Evolutionary conservation across 2,797 vertebrate species (phyloP).

Genomic region (Sciurus carolinensis): DNA sequence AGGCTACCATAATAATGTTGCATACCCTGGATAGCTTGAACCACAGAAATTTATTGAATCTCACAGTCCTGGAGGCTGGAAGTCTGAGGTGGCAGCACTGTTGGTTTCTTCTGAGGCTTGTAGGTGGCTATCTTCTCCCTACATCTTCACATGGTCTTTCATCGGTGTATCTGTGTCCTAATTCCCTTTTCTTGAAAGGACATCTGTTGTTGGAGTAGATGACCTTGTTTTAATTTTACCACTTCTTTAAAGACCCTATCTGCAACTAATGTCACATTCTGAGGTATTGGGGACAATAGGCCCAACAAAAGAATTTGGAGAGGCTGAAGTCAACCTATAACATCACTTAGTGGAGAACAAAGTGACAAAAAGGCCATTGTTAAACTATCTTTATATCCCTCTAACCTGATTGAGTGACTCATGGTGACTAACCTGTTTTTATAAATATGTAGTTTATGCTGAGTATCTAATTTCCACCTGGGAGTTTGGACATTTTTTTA

Average conservation of each 20-base stretch:
- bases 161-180: neutral
- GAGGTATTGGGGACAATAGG: neutral
- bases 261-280: neutral
- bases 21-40: neutral
- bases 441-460: neutral
- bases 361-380: neutral
- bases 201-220: neutral
- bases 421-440: neutral
- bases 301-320: neutral
- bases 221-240: neutral
- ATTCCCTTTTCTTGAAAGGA: neutral
- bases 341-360: neutral
- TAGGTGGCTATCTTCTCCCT: neutral
- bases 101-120: neutral
- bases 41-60: neutral
- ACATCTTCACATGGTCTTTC: neutral
- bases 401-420: neutral
- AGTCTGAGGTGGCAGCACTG: neutral
- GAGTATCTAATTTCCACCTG: neutral
- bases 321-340: neutral
- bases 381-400: neutral
- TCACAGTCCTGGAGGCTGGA: neutral
- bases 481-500: neutral
- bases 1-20: neutral
- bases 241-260: neutral